These are phyloP conservation scores for Turritopsis rubra DNA, from an alignment of 30 jellyfish, hydroid and myxozoan genomes.

Conservation along the genomic window DNA sequence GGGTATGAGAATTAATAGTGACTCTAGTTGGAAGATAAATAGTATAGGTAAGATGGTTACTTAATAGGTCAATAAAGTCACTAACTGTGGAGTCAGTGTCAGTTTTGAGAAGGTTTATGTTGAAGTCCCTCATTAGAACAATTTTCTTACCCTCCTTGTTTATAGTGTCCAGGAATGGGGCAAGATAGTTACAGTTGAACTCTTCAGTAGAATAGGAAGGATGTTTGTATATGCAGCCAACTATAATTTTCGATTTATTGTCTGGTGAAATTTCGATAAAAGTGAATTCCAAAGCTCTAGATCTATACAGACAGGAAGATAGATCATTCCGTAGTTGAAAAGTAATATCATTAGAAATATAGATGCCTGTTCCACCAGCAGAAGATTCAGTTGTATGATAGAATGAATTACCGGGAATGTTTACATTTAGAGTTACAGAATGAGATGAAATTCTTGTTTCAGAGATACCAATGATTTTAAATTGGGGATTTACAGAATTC, in stretches of 20 bases:
- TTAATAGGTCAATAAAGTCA: neutral
- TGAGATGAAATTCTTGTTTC: too few relatives aligned
- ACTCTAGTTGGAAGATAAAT: neutral
- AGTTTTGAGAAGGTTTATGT: neutral
- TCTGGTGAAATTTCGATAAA: neutral
- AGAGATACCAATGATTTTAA: neutral
- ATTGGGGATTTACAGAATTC: neutral
- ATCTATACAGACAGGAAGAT: neutral
- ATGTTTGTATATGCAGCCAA: conserved; percentile 4
- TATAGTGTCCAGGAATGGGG: neutral
- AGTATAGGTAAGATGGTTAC: neutral
- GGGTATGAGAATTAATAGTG: neutral
- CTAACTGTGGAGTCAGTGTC: neutral
- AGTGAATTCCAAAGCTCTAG: neutral
- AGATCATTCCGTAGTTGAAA: neutral
- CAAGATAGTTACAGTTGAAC: too few relatives aligned
- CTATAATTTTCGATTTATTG: neutral
- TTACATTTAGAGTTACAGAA: too few relatives aligned
- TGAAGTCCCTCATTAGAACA: neutral
- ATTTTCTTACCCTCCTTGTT: neutral
- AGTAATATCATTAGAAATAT: neutral
- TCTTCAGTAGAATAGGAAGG: too few relatives aligned
- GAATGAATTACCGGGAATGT: too few relatives aligned
- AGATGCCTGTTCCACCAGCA: too few relatives aligned
- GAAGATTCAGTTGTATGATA: too few relatives aligned